Evolutionary conservation across 1,140 invertebrate species (phyloP), one percentile per base, ranked within the genome.

Genomic region (Drosophila ogumai): DNA sequence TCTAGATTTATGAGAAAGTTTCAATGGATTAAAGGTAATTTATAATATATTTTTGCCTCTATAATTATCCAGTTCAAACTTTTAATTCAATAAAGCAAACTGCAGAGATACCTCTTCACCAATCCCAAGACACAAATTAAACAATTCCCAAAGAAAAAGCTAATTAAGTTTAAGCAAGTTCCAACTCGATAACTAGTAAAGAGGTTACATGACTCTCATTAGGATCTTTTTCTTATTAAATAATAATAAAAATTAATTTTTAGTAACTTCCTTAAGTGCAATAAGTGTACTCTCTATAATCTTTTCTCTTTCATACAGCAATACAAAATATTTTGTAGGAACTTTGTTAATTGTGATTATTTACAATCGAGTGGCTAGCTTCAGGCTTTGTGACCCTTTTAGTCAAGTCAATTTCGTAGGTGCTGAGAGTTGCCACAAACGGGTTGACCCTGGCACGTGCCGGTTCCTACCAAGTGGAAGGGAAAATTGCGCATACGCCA

Each of bases 391-490:
- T 44, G 41, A 32, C 31, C 15, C 19, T 10, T 15, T 10, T 9
- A 31, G 31, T 41, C 36, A 44, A 36, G 38, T 40, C 3, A 1
- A 25, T 49, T 44, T 46, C 19, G 2, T 10, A 28, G 43, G 8
- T 40, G 49, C 17, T 34, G 31, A 25, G 40, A n/a, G 22, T 22
- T 47, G 64, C 38, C 43, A 57, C 38, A 32, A 47, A 32, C 31
- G 47, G 54, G 40, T 38, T 60, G 63, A 67, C 59, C 59, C 28
- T 13, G 43, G 71, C 80, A 82, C 75, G 81, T 82, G 69, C 58
- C 40, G 3, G 3, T 15, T 32, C 5, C 22, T 6, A 1, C 3
- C 8, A 54, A 63, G 57, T 52, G 58, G 9, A 49, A 50, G 54
- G 25, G 25, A 46, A 64, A 63, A 60, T 81, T 55, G 65, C 43